Base-by-base conservation (phyloP, 2,888 invertebrate species). In the Caenorhabditis angaria region DNA sequence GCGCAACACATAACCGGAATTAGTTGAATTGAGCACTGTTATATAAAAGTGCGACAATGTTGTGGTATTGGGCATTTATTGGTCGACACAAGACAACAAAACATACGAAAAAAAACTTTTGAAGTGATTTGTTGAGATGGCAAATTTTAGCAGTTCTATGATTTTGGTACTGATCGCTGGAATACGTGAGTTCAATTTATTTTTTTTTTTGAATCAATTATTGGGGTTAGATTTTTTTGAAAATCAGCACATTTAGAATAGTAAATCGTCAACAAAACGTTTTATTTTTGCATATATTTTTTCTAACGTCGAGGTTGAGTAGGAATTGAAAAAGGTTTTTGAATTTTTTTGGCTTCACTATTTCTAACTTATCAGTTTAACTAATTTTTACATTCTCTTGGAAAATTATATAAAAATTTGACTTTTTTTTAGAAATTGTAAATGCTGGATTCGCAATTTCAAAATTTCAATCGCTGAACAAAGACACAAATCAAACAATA, bases 31-130 rank as follows among this genome's bases (percentile, higher is more conserved):
- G 65, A 41, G 41, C 70, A 70, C 65, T 71, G 63, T 71, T 60
- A 58, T 71, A 71, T 71, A 71, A 71, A 71, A 71, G 71, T 71
- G 70, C 66, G 55, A 62, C 54, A 61, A 32, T 25, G 61, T 41
- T 29, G 32, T 60, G 20, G n/a, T 70, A 25, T 41, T 41, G 41
- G 41, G 41, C 41, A 41, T 41, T 41, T 41, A 41, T 41, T 41
- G 41, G 41, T 41, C 41, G 18, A 41, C 41, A 41, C 48, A 48
- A 48, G n/a, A 35, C 35, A 35, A 6, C 14, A 6, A 35, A 35
- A 35, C 35, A 35, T 35, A 14, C 14, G 35, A 14, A 6, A 10
- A 10, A 6, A 6, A 28, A 5, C 32, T 54, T 54, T 0, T 53
- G 8, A 2, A 27, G 35, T 25, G 2, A 28, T 22, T 27, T 14